Evolutionary conservation across 2,113 vertebrate genomes (phyloP).

Genomic region (Thunnus maccoyii): DNA sequence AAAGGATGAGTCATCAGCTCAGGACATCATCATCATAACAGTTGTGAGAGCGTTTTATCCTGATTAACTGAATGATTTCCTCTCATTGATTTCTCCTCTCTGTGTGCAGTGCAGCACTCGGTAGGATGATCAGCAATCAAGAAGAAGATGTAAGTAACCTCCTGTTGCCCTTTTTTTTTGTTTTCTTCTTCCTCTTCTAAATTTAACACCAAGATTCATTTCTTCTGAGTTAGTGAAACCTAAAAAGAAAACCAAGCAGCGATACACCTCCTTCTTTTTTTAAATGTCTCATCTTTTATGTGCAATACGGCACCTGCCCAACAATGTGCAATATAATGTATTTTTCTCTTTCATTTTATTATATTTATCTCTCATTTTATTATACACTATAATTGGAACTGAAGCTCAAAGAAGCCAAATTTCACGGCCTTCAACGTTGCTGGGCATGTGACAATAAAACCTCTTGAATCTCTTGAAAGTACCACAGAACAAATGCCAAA

Average conservation of each 20-base stretch:
- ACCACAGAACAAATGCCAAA: conserved; percentile 10
- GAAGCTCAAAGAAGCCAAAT: too few species aligned
- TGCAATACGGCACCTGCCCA: too few species aligned
- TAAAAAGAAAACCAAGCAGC: neutral
- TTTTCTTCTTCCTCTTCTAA: neutral
- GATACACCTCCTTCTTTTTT: neutral
- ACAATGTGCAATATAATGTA: too few species aligned
- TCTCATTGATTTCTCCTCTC: conserved; percentile 14
- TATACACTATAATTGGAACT: too few species aligned
- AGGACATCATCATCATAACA: neutral
- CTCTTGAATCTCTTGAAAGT: too few species aligned
- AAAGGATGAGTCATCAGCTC: conserved; percentile 33
- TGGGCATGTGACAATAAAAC: too few species aligned
- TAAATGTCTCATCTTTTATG: neutral
- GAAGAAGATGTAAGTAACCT: conserved; percentile 90
- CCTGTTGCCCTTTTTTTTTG: neutral
- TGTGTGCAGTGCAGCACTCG: conserved; percentile 57
- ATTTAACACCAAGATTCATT: neutral
- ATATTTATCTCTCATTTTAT: too few species aligned
- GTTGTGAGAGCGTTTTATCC: neutral
- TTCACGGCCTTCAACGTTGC: too few species aligned
- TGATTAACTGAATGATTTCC: neutral
- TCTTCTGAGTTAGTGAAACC: neutral
- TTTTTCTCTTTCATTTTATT: too few species aligned
- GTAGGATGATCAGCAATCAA: conserved; percentile 90